Evolutionary conservation across 1,140 invertebrate genomes (phyloP).

Genomic region (Holcopasites calliopsidis): DNA sequence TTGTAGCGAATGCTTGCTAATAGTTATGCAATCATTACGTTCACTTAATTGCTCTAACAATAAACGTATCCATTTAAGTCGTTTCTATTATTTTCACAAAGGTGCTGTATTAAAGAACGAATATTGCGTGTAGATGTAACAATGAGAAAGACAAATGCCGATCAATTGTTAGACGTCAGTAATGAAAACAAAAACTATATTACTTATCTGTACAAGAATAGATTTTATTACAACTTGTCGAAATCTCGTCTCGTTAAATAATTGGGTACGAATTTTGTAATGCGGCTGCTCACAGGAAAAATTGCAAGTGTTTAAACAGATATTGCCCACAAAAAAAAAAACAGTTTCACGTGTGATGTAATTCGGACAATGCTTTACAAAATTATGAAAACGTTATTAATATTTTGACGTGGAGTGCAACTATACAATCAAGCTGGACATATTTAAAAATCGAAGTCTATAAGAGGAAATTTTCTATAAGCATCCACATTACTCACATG

Average conservation of each 20-base stretch:
- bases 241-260: slow-evolving; percentile 26
- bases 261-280: slow-evolving; percentile 22
- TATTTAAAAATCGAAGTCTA: background rate
- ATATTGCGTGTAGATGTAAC: background rate
- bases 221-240: slow-evolving; percentile 40
- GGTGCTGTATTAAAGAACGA: background rate
- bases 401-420: too few species aligned
- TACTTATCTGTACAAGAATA: slow-evolving; percentile 41
- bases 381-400: too few species aligned
- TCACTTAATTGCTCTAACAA: slow-evolving; percentile 21
- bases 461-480: background rate
- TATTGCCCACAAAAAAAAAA: too few species aligned
- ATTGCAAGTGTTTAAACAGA: background rate
- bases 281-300: slow-evolving; percentile 22
- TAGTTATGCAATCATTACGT: slow-evolving; percentile 23
- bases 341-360: too few species aligned
- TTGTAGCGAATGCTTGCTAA: slow-evolving; percentile 5
- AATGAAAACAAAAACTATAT: slow-evolving; percentile 33
- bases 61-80: slow-evolving; percentile 19
- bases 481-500: slow-evolving; percentile 43
- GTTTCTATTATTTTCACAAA: background rate
- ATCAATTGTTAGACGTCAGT: slow-evolving; percentile 9
- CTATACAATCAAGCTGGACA: too few species aligned
- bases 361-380: too few species aligned
- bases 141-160: slow-evolving; percentile 2